Evolutionary conservation across 2,113 vertebrate genomes (phyloP).

Genomic region (Crotalus viridis): DNA sequence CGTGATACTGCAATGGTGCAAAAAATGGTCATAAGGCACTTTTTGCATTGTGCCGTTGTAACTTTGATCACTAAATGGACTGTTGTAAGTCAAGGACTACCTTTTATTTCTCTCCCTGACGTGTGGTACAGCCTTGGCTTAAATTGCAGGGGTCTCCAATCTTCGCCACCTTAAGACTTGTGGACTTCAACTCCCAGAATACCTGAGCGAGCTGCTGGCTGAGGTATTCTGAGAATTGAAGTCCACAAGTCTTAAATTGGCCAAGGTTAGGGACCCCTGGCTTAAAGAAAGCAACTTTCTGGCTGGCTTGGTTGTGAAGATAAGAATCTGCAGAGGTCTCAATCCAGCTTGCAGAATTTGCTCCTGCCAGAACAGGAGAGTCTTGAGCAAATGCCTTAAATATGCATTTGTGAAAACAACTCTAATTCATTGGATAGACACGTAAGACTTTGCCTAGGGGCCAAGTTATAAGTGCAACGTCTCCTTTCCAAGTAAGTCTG

Average conservation of each 20-base stretch:
- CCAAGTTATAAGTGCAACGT: neutral
- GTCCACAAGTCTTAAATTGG: neutral
- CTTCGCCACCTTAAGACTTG: too few species aligned
- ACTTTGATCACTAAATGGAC: too few species aligned
- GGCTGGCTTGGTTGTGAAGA: neutral
- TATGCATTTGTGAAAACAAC: neutral
- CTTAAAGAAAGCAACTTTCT: neutral
- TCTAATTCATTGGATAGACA: neutral
- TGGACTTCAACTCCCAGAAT: neutral
- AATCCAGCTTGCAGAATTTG: neutral
- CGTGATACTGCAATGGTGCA: too few species aligned
- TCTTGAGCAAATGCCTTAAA: neutral
- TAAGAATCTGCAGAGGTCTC: neutral
- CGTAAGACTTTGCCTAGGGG: neutral
- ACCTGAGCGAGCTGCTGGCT: neutral
- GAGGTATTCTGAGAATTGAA: neutral
- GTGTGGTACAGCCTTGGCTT: neutral
- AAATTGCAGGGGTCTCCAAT: too few species aligned
- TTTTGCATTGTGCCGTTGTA: too few species aligned
- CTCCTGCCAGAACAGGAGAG: neutral
- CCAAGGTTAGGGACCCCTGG: neutral
- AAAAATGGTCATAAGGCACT: too few species aligned
- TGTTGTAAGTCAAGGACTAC: too few species aligned
- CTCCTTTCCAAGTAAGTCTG: neutral
- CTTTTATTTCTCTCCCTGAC: neutral